Percentiles rank a stretch among this genome's conserved stretches.
These are phyloP conservation scores for Ramphastos sulfuratus DNA, from an alignment of 2,113 vertebrate species.

Conservation along the genomic window DNA sequence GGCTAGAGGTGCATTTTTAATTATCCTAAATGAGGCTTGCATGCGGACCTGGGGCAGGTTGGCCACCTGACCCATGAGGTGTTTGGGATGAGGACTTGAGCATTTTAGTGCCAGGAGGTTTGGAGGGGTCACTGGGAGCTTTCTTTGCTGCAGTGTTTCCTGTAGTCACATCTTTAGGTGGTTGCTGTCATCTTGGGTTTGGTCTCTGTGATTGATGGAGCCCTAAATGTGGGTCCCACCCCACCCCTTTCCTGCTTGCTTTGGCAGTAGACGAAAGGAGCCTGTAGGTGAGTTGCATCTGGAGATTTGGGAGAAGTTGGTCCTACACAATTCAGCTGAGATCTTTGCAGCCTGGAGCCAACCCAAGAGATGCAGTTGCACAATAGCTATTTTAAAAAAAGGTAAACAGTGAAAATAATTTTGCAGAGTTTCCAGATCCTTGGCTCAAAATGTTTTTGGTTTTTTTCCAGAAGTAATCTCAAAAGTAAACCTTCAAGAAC, in stretches of 20 bases:
- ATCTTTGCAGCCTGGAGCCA: background rate
- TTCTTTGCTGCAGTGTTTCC: background rate
- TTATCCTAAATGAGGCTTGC: background rate
- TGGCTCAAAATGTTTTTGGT: background rate
- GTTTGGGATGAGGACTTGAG: background rate
- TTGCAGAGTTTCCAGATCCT: background rate
- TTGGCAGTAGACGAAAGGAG: background rate
- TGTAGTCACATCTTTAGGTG: background rate
- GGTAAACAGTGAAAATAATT: background rate
- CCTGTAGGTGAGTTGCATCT: background rate
- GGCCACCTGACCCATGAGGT: rapidly evolving
- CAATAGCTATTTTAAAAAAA: background rate
- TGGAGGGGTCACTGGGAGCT: background rate
- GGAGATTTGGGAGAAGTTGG: background rate
- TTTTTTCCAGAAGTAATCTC: background rate
- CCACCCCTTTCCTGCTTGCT: background rate
- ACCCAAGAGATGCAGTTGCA: background rate
- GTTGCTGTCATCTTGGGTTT: background rate
- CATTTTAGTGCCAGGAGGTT: rapidly evolving
- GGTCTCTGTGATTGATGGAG: background rate
- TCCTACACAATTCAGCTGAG: background rate
- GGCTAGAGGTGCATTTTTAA: background rate
- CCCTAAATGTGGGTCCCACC: background rate
- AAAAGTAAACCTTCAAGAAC: background rate
- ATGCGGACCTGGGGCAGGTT: background rate